phyloP scores from a whole-genome alignment of 2,113 vertebrate genomes.

The Thryonomys swinderianus region DNA sequence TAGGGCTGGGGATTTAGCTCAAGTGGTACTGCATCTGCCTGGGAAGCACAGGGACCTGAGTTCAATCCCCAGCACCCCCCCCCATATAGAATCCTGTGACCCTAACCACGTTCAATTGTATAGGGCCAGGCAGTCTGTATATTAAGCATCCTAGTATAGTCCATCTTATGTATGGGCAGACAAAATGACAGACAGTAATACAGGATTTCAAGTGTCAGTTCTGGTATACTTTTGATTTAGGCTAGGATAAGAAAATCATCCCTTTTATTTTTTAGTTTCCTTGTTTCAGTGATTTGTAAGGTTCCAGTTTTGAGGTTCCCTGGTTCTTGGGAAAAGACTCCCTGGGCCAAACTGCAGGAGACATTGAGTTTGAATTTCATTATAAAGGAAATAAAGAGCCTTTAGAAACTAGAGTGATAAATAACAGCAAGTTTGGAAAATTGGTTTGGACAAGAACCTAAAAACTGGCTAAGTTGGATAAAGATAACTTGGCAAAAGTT shows the following conservation, averaged over 20 bases:
- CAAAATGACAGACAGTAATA: not conserved
- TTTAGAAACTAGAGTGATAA: not conserved
- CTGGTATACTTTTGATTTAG: slow-evolving; percentile 38
- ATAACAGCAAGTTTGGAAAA: not conserved
- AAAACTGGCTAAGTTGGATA: not conserved
- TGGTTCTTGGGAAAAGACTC: slow-evolving; percentile 48
- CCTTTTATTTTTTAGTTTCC: slow-evolving; percentile 15
- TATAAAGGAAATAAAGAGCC: slow-evolving; percentile 15
- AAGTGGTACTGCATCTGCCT: too few species aligned
- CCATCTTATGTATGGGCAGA: slow-evolving; percentile 19
- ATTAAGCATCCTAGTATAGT: not conserved
- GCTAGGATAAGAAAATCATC: not conserved
- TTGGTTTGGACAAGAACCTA: not conserved
- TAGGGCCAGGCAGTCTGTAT: not conserved
- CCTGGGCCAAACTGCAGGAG: slow-evolving; percentile 2
- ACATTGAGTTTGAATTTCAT: slow-evolving; percentile 31
- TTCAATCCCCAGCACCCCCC: too few species aligned
- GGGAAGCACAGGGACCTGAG: too few species aligned
- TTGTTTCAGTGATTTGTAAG: not conserved
- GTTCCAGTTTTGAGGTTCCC: slow-evolving; percentile 46
- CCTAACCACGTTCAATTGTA: not conserved
- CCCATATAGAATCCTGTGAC: not conserved
- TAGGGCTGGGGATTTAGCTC: too few species aligned
- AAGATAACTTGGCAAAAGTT: not conserved
- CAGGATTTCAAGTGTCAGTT: slow-evolving; percentile 8